Base-by-base conservation (phyloP, 2,113 vertebrate species). In the Bostrychus sinensis region DNA sequence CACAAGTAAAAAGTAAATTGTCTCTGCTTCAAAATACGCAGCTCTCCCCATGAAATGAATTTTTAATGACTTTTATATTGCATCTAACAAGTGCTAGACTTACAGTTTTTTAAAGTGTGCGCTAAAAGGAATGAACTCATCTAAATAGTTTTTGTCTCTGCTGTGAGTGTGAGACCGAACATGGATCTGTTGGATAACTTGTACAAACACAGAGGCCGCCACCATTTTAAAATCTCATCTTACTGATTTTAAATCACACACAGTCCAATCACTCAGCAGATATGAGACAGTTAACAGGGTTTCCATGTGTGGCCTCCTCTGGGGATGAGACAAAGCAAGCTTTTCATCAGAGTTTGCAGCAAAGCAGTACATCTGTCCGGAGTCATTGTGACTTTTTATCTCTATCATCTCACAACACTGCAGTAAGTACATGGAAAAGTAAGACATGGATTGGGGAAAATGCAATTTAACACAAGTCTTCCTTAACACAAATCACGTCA, bases 61-160 rank as follows among this genome's bases (percentile, higher is more conserved):
- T 77, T 82, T 81, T 87, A 81, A 84, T 81, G 78, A 80, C 34
- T 72, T 77, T 83, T 75, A 71, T 83, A 80, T 78, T 82, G 76
- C 58, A 65, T 60, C 62, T 70, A 73, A 59, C 46, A 14, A 77
- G 45, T 14, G 9, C 48, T 34, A 26, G 58, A 64, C 57, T 45
- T 46, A 62, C 46, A 32, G 28, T 57, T 85, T 80, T 34, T 62
- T 37, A 62, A 71, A 80, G 43, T 67, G 45, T 36, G 60, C 42
- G 48, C 51, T 19, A 37, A 63, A 71, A 79, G 1, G 41, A 80
- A 75, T 17, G 39, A 78, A 75, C 63, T 67, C 62, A 56, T 71
- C 46, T 34, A 72, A 69, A 71, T 42, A 62, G 70, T 48, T 75
- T 57, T 32, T 55, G 45, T 75, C 23, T 71, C 73, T 20, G 62